Conservation (phyloP, 2,797 vertebrate genomes). For the Sebastes nivosus region DNA sequence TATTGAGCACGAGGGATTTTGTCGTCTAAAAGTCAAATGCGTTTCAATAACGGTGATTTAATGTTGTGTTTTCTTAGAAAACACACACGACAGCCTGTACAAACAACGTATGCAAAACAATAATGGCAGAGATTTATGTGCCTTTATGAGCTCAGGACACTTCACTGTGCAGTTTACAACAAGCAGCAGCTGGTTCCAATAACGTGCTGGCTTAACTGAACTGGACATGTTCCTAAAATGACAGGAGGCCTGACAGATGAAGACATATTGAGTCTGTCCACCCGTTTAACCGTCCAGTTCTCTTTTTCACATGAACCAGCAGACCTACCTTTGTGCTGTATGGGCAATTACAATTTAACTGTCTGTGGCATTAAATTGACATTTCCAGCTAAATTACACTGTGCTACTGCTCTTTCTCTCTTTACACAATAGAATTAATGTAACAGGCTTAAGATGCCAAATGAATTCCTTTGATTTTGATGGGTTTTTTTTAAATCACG, state of each 20-base stretch:
- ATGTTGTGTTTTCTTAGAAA: constrained; percentile 26
- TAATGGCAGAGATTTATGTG: constrained; percentile 14
- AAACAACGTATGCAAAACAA: constrained; percentile 35
- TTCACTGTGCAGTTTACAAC: not conserved
- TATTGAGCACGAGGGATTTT: not conserved
- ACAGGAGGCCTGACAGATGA: constrained; percentile 5
- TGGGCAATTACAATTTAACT: not conserved
- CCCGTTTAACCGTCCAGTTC: not conserved
- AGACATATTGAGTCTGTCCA: not conserved
- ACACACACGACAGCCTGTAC: not conserved
- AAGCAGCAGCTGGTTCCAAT: constrained; percentile 41
- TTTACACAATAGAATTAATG: constrained; percentile 41
- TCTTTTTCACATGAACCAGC: not conserved
- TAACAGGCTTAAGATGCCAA: constrained; percentile 20
- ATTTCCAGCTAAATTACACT: constrained; percentile 17
- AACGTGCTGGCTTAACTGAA: constrained; percentile 39
- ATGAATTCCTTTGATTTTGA: constrained; percentile 16
- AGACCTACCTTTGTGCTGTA: not conserved
- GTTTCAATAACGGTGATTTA: constrained; percentile 25
- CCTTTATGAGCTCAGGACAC: constrained; percentile 14
- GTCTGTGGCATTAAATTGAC: constrained; percentile 2
- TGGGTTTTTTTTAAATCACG: not conserved
- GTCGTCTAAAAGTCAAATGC: not conserved
- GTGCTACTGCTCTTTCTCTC: not conserved
- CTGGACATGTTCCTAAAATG: constrained; percentile 41